These are phyloP conservation scores for Corythaixoides concolor DNA, from an alignment of 2,113 vertebrate species.

Conservation along the genomic window DNA sequence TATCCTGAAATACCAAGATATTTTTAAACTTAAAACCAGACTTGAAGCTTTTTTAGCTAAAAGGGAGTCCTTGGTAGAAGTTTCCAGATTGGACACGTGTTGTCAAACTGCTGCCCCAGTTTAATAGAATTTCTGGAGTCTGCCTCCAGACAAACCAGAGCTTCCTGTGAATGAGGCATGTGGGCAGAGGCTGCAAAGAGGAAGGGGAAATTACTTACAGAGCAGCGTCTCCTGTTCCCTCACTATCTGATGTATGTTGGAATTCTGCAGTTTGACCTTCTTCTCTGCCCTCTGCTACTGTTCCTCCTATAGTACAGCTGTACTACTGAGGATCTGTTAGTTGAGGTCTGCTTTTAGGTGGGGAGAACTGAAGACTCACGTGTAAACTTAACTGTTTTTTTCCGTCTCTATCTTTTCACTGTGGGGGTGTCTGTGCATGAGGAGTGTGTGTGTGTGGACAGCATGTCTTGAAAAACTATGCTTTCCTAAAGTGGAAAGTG, in stretches of 20 bases:
- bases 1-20: not conserved
- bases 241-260: not conserved
- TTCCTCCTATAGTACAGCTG: not conserved
- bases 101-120: not conserved
- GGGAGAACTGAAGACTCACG: not conserved
- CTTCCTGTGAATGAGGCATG: not conserved
- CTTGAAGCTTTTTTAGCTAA: not conserved
- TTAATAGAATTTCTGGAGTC: not conserved
- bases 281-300: not conserved
- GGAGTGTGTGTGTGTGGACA: not conserved
- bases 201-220: not conserved
- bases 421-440: accelerated
- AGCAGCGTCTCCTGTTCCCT: not conserved
- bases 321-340: not conserved
- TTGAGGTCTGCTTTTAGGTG: not conserved
- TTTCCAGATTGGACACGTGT: not conserved
- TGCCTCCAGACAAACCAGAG: not conserved
- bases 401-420: not conserved
- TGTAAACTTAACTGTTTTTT: not conserved
- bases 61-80: not conserved
- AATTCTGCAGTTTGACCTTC: not conserved
- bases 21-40: not conserved
- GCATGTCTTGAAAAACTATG: not conserved
- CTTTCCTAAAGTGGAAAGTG: not conserved
- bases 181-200: not conserved